Percentiles rank a stretch among this genome's conserved stretches.
phyloP scores from a whole-genome alignment of 2,888 invertebrate species.

The Bellardia pandia region DNA sequence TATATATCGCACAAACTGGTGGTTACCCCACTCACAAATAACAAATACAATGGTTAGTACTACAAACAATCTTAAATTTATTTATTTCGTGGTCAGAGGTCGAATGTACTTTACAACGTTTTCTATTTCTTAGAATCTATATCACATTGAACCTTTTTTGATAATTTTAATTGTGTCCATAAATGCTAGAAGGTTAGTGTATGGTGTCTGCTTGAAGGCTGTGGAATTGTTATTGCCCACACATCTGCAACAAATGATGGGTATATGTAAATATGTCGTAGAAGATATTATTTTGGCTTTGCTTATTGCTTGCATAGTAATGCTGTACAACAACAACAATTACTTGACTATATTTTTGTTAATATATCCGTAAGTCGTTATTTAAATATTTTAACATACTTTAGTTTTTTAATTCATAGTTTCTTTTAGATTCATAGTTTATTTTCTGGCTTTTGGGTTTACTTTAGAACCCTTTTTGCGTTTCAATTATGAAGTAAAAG shows the following conservation, averaged over 20 bases:
- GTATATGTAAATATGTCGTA: slow-evolving; percentile 83
- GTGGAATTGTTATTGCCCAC: slow-evolving; percentile 83
- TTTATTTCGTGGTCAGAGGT: neutral
- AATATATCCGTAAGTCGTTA: slow-evolving; percentile 93
- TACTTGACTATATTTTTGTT: slow-evolving; percentile 92
- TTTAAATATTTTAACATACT: neutral
- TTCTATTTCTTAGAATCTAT: slow-evolving; percentile 91
- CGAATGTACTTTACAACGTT: neutral
- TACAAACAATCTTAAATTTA: neutral
- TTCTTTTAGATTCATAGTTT: slow-evolving; percentile 88
- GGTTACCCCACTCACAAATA: slow-evolving; percentile 96
- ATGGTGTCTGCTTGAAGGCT: slow-evolving; percentile 86
- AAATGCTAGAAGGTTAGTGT: slow-evolving; percentile 91
- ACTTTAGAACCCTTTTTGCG: slow-evolving; percentile 91
- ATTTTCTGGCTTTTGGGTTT: slow-evolving; percentile 92
- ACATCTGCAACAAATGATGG: slow-evolving; percentile 83
- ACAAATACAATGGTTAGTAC: slow-evolving; percentile 92
- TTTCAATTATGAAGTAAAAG: slow-evolving; percentile 82
- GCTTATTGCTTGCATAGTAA: slow-evolving; percentile 89
- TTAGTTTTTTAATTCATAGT: neutral
- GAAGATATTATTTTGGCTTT: slow-evolving; percentile 86
- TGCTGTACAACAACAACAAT: slow-evolving; percentile 90
- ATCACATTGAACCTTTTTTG: slow-evolving; percentile 95
- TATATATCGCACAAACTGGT: slow-evolving; percentile 98
- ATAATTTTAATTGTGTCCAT: slow-evolving; percentile 93